These are phyloP conservation scores for Cotesia vestalis DNA, from an alignment of 1,140 invertebrate genomes.

Conservation along the genomic window DNA sequence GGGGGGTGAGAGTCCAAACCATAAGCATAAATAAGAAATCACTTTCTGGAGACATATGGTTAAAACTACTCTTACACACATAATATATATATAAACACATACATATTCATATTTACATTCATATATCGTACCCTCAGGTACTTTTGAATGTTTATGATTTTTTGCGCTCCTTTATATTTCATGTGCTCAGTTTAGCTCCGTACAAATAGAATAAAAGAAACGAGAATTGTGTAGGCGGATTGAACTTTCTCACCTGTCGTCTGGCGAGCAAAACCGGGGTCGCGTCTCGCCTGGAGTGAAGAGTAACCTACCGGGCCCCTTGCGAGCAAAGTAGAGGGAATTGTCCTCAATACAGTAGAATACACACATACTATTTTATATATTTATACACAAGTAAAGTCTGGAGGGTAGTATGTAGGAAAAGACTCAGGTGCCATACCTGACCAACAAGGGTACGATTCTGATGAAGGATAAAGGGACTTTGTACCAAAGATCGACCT, in stretches of 20 bases:
- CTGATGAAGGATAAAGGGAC: neutral
- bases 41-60: too few species aligned
- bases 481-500: neutral
- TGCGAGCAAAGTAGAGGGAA: neutral
- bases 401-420: slow-evolving; percentile 5
- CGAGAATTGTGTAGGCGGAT: slow-evolving; percentile 6
- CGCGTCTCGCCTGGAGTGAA: slow-evolving; percentile 21
- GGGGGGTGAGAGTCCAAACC: neutral
- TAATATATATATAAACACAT: too few species aligned
- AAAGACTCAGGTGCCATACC: slow-evolving; percentile 56
- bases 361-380: too few species aligned
- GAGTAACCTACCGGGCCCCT: neutral
- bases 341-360: neutral
- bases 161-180: neutral
- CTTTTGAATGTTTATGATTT: too few species aligned
- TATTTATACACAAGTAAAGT: neutral
- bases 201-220: slow-evolving; percentile 2
- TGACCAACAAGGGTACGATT: slow-evolving; percentile 46
- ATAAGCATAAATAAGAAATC: neutral
- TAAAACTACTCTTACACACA: too few species aligned
- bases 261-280: slow-evolving; percentile 1
- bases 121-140: too few species aligned
- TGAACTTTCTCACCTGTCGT: slow-evolving; percentile 27
- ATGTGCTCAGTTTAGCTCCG: neutral
- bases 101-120: too few species aligned